These are phyloP conservation scores for Tenthredo notha DNA, from an alignment of 2,888 invertebrate genomes.

Conservation along the genomic window DNA sequence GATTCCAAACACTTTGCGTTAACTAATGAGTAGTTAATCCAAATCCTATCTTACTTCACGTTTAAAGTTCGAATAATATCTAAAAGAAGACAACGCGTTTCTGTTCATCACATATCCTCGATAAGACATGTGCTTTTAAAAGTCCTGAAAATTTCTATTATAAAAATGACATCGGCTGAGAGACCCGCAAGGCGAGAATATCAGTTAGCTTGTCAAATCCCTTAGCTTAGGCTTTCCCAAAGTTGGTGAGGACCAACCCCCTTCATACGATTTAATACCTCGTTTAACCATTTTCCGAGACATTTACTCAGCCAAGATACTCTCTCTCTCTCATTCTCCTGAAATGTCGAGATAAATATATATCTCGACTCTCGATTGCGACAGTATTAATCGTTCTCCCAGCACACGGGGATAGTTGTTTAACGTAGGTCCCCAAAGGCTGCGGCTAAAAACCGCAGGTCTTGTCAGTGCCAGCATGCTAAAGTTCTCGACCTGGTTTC, in stretches of 20 bases:
- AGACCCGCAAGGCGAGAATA: background rate
- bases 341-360: constrained; percentile 21
- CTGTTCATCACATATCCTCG: background rate
- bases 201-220: constrained; percentile 20
- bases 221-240: background rate
- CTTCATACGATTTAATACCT: constrained; percentile 27
- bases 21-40: background rate
- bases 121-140: constrained; percentile 1
- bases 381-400: constrained; percentile 20
- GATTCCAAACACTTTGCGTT: background rate
- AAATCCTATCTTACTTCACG: background rate
- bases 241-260: background rate
- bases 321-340: background rate
- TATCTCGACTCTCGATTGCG: background rate
- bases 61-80: background rate
- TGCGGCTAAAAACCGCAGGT: constrained; percentile 18
- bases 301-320: constrained; percentile 17
- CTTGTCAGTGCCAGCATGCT: background rate
- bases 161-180: background rate
- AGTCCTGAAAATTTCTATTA: background rate
- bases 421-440: background rate
- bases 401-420: background rate
- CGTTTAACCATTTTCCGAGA: constrained; percentile 38
- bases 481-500: constrained; percentile 13
- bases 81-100: background rate